phyloP scores from a whole-genome alignment of 35 echinoderm and acorn worm species.

The Chiridota heheva region DNA sequence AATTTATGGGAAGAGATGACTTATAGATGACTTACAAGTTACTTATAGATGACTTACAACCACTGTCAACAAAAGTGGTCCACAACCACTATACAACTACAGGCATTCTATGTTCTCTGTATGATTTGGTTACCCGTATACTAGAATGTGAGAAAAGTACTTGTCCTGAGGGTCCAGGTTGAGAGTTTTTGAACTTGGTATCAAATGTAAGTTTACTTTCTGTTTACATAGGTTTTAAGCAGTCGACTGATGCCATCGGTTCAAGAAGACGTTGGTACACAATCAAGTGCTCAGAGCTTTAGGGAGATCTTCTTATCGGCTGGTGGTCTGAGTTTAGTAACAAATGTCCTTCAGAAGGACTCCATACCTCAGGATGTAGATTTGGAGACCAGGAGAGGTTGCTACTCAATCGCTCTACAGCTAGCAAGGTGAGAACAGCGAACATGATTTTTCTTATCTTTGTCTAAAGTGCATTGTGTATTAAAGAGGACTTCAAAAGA shows the following conservation, averaged over 20 bases:
- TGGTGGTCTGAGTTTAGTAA: conserved; percentile 85
- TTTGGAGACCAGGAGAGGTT: conserved; percentile 80
- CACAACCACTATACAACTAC: no score
- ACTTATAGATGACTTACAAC: no score
- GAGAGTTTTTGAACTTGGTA: conserved; percentile 10
- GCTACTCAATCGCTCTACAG: conserved; percentile 93
- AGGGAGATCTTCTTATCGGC: conserved; percentile 88
- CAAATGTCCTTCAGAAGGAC: conserved; percentile 84
- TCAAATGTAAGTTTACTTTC: conserved; percentile 5
- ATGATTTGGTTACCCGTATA: no score
- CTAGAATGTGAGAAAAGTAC: no score
- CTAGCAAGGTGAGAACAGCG: conserved; percentile 74
- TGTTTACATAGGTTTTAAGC: conserved; percentile 65
- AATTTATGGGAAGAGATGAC: no score
- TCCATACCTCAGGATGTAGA: conserved; percentile 85
- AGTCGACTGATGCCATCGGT: conserved; percentile 87
- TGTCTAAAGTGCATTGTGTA: no score
- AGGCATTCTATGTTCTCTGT: no score
- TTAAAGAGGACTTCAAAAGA: no score
- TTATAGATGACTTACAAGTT: no score
- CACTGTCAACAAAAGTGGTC: no score
- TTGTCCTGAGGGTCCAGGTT: no score
- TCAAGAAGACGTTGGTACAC: conserved; percentile 82
- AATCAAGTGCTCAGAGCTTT: conserved; percentile 75
- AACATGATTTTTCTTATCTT: neutral